Conservation (phyloP, 2,888 invertebrate species). For the Masnerella sp. region DNA sequence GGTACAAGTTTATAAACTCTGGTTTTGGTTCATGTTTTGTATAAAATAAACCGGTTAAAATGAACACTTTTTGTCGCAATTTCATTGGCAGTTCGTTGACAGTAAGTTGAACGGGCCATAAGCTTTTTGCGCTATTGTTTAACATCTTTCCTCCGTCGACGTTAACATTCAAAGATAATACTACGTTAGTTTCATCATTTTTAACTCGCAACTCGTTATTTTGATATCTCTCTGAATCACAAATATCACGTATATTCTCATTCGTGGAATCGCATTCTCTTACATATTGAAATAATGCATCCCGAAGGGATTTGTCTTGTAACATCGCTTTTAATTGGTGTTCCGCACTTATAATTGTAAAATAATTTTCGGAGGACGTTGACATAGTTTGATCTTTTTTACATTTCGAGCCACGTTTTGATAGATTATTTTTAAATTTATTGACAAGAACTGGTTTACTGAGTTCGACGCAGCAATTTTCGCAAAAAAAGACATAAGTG, state of each 20-base stretch:
- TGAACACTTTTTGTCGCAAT: slow-evolving; percentile 14
- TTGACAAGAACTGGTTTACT: background rate
- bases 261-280: background rate
- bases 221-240: slow-evolving; percentile 4
- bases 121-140: slow-evolving; percentile 17
- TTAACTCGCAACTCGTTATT: slow-evolving; percentile 4
- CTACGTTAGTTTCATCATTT: slow-evolving; percentile 3
- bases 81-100: slow-evolving; percentile 35
- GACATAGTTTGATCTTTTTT: background rate
- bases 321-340: slow-evolving; percentile 12
- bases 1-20: slow-evolving; percentile 14
- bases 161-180: slow-evolving; percentile 13
- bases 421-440: background rate
- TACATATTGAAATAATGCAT: background rate
- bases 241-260: slow-evolving; percentile 6
- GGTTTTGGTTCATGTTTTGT: slow-evolving; percentile 13
- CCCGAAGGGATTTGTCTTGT: background rate
- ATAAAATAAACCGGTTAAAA: slow-evolving; percentile 27
- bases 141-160: slow-evolving; percentile 24
- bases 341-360: slow-evolving; percentile 1
- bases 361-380: slow-evolving; percentile 4
- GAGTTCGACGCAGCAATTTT: background rate
- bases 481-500: background rate
- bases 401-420: background rate
- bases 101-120: slow-evolving; percentile 18